Evolutionary conservation across 2,797 vertebrate species (phyloP).

Genomic region (Silurus lanzhouensis): DNA sequence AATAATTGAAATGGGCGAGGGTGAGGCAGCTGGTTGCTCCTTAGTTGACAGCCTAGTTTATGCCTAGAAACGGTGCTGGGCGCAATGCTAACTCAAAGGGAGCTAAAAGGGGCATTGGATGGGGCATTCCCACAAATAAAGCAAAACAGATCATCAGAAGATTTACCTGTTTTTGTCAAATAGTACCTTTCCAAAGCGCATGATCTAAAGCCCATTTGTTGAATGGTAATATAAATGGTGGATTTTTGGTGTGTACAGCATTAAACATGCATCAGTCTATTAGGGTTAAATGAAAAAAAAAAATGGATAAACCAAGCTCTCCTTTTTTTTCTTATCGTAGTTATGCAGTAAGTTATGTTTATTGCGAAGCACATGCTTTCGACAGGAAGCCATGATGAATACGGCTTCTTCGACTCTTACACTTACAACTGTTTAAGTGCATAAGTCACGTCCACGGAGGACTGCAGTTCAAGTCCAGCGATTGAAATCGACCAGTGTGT

Average conservation of each 20-base stretch:
- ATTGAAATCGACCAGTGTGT: conserved; percentile 42
- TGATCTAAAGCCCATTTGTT: no score
- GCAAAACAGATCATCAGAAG: not conserved
- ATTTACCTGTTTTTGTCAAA: not conserved
- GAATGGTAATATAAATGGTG: no score
- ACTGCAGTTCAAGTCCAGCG: conserved; percentile 18
- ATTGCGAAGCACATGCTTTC: not conserved
- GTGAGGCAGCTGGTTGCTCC: no score
- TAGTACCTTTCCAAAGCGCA: not conserved
- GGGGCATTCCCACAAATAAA: not conserved
- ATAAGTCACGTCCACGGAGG: conserved; percentile 28
- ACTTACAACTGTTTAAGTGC: conserved; percentile 26
- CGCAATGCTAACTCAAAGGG: not conserved
- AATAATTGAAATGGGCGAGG: no score
- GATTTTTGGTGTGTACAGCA: no score
- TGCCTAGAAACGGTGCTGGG: not conserved
- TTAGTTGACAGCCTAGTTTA: no score
- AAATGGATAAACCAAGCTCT: not conserved
- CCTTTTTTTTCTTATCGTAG: not conserved
- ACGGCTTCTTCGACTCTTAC: not conserved
- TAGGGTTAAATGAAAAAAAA: not conserved
- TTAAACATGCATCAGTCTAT: not conserved
- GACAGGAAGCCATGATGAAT: conserved; percentile 11
- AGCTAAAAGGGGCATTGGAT: not conserved
- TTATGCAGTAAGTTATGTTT: conserved; percentile 10